Evolutionary conservation across 2,888 invertebrate species (phyloP), one percentile per base, ranked within the genome.

Genomic region (Epinotia nisella): DNA sequence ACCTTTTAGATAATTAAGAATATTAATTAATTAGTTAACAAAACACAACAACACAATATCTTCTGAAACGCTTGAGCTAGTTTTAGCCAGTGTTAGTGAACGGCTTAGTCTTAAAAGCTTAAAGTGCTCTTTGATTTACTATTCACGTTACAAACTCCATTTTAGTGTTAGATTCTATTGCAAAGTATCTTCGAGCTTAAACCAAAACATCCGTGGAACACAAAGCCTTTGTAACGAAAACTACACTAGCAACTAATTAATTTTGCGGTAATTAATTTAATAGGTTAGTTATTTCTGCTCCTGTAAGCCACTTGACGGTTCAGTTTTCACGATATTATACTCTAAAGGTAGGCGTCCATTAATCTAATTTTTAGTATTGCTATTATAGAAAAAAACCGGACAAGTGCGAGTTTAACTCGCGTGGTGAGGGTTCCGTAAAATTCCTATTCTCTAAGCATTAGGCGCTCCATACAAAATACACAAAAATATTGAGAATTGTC

Each of bases 81-180:
- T 62, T 59, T 59, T 62, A 62, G n/a, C 21, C 17, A 45, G n/a
- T n/a, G n/a, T 19, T 60, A 21, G 19, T n/a, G 19, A 62, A 51
- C 49, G 11, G 56, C 66, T 66, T 39, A 41, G 39, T 17, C 55
- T 66, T 55, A 21, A 51, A 65, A 53, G 66, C 41, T 56, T 56
- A 41, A 58, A 56, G 66, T 53, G 66, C 21, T 56, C 66, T 55
- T 65, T 65, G 66, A 66, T 56, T 66, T 66, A 53, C 56, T 55
- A 41, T 66, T 66, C 55, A 41, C 17, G 35, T 55, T 21, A 41
- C 15, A 55, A 66, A 66, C 21, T 41, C 29, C n/a, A 41, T 21
- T 41, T 65, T 65, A 35, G 35, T 53, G 55, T 41, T 55, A 41
- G 41, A 66, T 56, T 1, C 2, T n/a, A n/a, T 24, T 11, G 29